Percentiles rank a stretch among this genome's conserved stretches.
Evolutionary conservation across 2,797 vertebrate genomes (phyloP).

Genomic region (Labeo calbasu): DNA sequence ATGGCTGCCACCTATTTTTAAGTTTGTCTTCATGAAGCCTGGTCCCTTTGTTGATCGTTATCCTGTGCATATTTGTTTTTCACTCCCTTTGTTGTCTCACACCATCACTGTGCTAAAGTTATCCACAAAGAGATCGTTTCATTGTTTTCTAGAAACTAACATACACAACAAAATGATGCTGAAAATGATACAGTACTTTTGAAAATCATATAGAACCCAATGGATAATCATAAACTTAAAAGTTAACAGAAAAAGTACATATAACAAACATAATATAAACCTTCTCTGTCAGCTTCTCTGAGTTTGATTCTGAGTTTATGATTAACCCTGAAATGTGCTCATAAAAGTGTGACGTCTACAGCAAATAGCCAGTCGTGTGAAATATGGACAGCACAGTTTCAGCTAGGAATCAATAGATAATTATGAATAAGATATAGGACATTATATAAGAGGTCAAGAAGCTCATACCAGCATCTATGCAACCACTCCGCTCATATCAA

Average conservation of each 20-base stretch:
- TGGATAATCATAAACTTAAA: not conserved
- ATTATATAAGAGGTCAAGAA: too few species aligned
- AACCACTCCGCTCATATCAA: too few species aligned
- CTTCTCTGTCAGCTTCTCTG: not conserved
- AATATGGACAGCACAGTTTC: too few species aligned
- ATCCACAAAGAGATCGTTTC: not conserved
- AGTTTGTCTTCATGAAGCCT: constrained; percentile 13
- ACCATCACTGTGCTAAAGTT: not conserved
- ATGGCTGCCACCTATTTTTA: constrained; percentile 14
- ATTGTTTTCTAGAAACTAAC: not conserved
- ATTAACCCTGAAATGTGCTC: too few species aligned
- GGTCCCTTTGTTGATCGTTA: not conserved
- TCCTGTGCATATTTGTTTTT: not conserved
- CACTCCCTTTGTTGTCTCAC: not conserved
- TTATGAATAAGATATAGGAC: too few species aligned
- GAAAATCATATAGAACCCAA: not conserved
- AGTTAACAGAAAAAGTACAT: not conserved
- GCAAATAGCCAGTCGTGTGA: too few species aligned
- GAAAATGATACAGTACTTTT: not conserved
- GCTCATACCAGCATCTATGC: too few species aligned
- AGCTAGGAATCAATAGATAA: too few species aligned
- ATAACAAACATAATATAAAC: not conserved
- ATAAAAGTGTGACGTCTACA: too few species aligned
- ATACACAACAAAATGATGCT: not conserved
- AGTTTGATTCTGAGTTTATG: not conserved